Base-by-base conservation (phyloP, 2,797 vertebrate species). In the Threskiornis aethiopicus region DNA sequence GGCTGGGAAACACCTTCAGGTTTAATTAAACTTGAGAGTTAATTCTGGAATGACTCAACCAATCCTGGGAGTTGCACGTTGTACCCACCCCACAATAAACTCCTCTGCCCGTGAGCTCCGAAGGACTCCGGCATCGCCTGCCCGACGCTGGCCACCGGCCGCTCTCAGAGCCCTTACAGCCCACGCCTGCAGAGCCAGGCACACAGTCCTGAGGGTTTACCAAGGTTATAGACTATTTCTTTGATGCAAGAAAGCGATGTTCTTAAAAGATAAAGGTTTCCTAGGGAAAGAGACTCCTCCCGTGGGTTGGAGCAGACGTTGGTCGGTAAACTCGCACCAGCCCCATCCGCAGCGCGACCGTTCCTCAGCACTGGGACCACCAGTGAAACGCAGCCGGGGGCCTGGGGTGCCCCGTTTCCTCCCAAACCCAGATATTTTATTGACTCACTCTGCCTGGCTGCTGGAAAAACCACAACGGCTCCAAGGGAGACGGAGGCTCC, bases 151-250 rank as follows among this genome's bases (percentile, higher is more conserved):
- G 44, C 35, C 18, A 1, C 39, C 0, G 31, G 42, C 35, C 14
- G 0, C 35, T 1, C 65, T 8, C 42, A 2, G 4, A 65, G 44
- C 44, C 33, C 57, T 28, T 6, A 6, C 21, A 21, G 52, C 41
- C 54, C 5, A 35, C 3, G 54, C 33, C 29, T 2, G 8, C 35
- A 5, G 12, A 25, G 46, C 39, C 64, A 28, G 21, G 22, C 15
- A n/a, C 61, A 2, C 29, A 0, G 2, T 5, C 15, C 41, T 0
- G 18, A 28, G 28, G 6, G 2, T 13, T 24, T 3, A 33, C 5
- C 57, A 13, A 1, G 7, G 11, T 9, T 3, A 2, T 0, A 14
- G 42, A 13, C 8, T 3, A 6, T 2, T 35, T 37, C 13, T 67
- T 31, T 10, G 28, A 8, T 3, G 15, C 5, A 18, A 17, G 15